phyloP scores from a whole-genome alignment of 2,797 vertebrate species.

The Pseudochirops corinnae region DNA sequence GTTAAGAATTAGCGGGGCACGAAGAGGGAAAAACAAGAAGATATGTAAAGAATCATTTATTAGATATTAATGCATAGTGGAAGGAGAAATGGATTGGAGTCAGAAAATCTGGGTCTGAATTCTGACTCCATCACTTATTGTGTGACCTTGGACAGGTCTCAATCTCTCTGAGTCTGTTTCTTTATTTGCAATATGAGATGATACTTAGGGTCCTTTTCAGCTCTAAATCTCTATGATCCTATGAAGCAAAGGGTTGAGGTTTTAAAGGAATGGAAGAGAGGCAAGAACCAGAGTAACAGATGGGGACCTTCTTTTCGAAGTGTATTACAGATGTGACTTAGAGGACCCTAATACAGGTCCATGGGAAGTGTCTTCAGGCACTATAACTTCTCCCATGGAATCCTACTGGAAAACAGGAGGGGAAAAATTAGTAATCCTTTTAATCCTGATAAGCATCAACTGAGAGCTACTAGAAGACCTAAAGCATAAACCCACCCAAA shows the following conservation, averaged over 20 bases:
- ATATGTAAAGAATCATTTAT: background rate
- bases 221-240: background rate
- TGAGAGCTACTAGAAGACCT: background rate
- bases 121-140: background rate
- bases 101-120: background rate
- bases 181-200: background rate
- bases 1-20: background rate
- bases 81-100: background rate
- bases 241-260: background rate
- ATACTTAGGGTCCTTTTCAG: background rate
- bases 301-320: background rate
- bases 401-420: background rate
- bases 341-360: background rate
- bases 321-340: background rate
- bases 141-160: background rate
- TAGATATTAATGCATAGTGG: background rate
- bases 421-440: background rate
- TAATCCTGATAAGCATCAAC: background rate
- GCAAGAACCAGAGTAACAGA: background rate
- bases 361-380: background rate
- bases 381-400: background rate
- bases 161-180: background rate
- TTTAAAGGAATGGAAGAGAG: background rate
- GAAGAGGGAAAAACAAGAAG: background rate
- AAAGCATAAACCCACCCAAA: background rate